Percentiles rank a stretch among this genome's conserved stretches.
Conservation (phyloP, 2,888 invertebrate genomes). For the Lasius platythorax region DNA sequence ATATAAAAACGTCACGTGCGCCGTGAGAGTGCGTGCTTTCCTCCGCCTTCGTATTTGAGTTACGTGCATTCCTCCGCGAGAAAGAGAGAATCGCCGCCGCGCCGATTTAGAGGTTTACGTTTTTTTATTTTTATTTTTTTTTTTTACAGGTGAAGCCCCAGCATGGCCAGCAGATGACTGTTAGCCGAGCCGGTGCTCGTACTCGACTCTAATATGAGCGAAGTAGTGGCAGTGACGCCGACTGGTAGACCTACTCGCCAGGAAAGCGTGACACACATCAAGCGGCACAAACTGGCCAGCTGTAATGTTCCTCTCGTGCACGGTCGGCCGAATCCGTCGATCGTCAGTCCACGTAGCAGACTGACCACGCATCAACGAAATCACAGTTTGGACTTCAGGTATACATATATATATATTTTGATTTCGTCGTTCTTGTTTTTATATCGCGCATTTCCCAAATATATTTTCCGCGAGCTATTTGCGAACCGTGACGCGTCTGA, state of each 20-base stretch:
- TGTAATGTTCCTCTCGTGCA: constrained; percentile 88
- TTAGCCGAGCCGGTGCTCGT: constrained; percentile 83
- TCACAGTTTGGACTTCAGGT: constrained; percentile 96
- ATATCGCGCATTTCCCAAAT: not conserved
- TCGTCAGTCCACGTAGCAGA: constrained; percentile 86
- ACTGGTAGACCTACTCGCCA: constrained; percentile 85
- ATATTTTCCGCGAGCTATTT: constrained; percentile 32
- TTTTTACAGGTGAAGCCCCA: constrained; percentile 77
- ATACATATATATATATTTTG: constrained; percentile 60
- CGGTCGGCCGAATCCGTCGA: constrained; percentile 86
- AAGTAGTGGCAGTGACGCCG: constrained; percentile 84
- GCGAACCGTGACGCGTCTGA: constrained; percentile 28
- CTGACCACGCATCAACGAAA: constrained; percentile 93
- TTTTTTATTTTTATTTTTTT: no score
- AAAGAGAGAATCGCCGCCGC: not conserved
- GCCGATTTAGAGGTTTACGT: constrained; percentile 3
- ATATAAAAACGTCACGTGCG: not conserved
- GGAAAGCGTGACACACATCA: constrained; percentile 84
- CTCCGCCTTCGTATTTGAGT: not conserved
- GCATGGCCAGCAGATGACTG: constrained; percentile 85
- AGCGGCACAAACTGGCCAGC: constrained; percentile 85
- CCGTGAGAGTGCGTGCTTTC: not conserved
- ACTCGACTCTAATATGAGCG: constrained; percentile 84
- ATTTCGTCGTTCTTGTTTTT: not conserved
- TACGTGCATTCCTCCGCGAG: not conserved